Evolutionary conservation across 2,888 invertebrate genomes (phyloP), one percentile per base, ranked within the genome.

Genomic region (Dasypolia templi): DNA sequence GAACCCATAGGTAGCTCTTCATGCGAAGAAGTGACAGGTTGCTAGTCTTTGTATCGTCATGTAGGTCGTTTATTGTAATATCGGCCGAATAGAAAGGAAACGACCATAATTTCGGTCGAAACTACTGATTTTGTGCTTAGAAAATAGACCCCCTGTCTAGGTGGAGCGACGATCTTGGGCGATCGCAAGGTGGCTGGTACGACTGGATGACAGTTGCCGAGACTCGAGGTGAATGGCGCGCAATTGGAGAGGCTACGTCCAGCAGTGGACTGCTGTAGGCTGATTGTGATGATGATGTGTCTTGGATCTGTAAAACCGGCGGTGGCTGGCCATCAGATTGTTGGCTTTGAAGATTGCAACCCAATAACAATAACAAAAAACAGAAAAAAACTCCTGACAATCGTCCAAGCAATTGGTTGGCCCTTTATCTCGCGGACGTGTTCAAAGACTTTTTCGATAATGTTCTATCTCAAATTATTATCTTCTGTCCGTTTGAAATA

Each of bases 401-500:
- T 65, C 59, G 53, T 49, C 19, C n/a, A 82, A 64, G 53, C 53
- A 65, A 82, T 64, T 75, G 77, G 59, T 64, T 75, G 77, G 59
- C 42, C 59, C 35, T 77, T 82, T 82, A 77, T 76, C 82, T 82
- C 32, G 29, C 39, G 59, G 77, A 64, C 55, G 71, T 61, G 64
- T 82, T 46, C 55, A n/a, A 78, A 79, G 61, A 51, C 72, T 78
- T 67, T 73, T 61, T 65, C 80, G 65, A 86, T 79, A 79, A 75
- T 68, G 67, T 71, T 59, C 64, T 49, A 66, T 72, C 66, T 78
- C 67, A 79, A 72, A 72, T 74, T 78, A 70, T 75, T 62, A 79
- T 77, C 71, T 72, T 71, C 83, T 67, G 71, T 81, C 63, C 75
- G 44, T 76, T 79, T 85, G 83, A 85, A 72, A 85, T 84, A 84